A percentile compares a stretch with the other conserved stretches of the same genome.
phyloP scores from a whole-genome alignment of 2,888 invertebrate species.

The Cyaniris semiargus region DNA sequence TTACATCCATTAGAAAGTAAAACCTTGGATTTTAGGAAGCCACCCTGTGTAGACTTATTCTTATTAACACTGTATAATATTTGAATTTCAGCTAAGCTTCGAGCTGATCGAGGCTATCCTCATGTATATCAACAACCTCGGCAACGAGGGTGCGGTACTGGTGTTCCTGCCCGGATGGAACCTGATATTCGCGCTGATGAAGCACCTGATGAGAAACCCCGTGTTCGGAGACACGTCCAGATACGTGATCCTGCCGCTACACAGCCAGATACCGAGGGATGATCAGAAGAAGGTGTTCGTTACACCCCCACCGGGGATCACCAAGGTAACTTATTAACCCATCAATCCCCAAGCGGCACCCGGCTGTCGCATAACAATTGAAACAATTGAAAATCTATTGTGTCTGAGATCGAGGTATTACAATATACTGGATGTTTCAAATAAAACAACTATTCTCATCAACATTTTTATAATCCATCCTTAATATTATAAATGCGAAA shows the following conservation, averaged over 20 bases:
- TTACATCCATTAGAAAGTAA: no score
- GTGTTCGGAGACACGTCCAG: constrained; percentile 82
- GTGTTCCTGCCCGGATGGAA: constrained; percentile 99
- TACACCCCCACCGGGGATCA: constrained; percentile 89
- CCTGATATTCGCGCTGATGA: constrained; percentile 94
- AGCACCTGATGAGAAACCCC: constrained; percentile 86
- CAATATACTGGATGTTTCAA: no score
- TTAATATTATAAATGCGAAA: no score
- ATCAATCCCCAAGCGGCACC: no score
- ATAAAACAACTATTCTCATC: no score
- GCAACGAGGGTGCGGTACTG: constrained; percentile 91
- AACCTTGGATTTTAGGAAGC: no score
- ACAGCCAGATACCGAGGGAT: constrained; percentile 97
- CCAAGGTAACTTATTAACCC: no score
- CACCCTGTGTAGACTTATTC: no score
- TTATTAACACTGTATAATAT: not conserved
- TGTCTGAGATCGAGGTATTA: no score
- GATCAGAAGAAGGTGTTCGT: constrained; percentile 97
- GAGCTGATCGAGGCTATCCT: constrained; percentile 93
- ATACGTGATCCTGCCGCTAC: constrained; percentile 94
- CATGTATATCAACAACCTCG: constrained; percentile 80
- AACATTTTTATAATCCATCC: no score
- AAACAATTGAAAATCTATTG: no score
- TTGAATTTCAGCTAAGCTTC: constrained; percentile 84
- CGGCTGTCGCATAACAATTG: no score